Base-by-base conservation (phyloP, 2,113 vertebrate species). In the Panthera tigris region DNA sequence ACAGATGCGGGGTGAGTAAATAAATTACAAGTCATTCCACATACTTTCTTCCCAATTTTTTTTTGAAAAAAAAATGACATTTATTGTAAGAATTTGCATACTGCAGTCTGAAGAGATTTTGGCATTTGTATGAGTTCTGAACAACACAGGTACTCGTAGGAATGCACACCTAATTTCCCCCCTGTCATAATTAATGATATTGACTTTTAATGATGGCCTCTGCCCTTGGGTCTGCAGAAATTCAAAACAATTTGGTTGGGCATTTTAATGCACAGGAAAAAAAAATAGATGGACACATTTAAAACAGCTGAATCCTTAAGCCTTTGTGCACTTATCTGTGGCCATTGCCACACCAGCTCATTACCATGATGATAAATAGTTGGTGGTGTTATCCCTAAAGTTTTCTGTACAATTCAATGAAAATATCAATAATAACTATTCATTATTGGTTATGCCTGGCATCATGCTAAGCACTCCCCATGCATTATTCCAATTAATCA, bases 331-430 rank as follows among this genome's bases (percentile, higher is more conserved):
- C 12, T 57, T 69, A 21, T 0, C 7, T 86, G 10, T 55, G 65
- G 27, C 27, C 39, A 66, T 29, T 82, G 25, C 14, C 79, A 71
- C 0, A 41, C 5, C n/a, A 57, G 76, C 90, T 95, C 50, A 91
- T 97, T 94, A 93, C 45, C 69, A 78, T 80, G 55, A 50, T 96
- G 69, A 84, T 89, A 79, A 82, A 74, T 81, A 83, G 48, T 63
- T 68, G n/a, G 33, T 61, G n/a, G 68, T 92, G 23, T n/a, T 90
- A n/a, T 90, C 13, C 33, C 21, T 97, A 76, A 80, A 90, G 29
- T 87, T 90, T 68, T 71, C 9, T 88, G n/a, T 3, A 57, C 7
- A 61, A 36, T 66, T 94, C 74, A 94, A 92, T 95, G 94, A 90
- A 96, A 90, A 81, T 65, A 93, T 80, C 92, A 90, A 31, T 90